Conservation (phyloP, 1,140 invertebrate species). For the Aphaenogaster floridana region DNA sequence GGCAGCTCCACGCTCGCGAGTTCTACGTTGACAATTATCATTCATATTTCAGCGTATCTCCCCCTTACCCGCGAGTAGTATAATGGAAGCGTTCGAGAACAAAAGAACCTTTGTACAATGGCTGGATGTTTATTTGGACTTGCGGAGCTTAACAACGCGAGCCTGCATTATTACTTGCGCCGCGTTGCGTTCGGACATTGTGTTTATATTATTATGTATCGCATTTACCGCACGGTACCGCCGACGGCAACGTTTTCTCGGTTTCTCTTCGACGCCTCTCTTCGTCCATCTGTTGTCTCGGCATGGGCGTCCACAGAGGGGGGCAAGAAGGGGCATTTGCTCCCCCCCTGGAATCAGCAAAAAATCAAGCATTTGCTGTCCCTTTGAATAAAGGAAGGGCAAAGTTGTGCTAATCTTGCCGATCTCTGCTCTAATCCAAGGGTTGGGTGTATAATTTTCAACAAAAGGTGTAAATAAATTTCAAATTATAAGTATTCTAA, state of each 20-base stretch:
- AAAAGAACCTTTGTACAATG: constrained; percentile 51
- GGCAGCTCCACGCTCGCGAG: not conserved
- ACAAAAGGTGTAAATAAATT: too few species aligned
- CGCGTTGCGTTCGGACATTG: constrained; percentile 5
- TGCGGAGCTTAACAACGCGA: constrained; percentile 36
- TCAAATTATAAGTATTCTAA: too few species aligned
- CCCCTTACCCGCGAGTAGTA: not conserved
- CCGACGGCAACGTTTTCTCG: not conserved
- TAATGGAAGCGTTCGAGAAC: constrained; percentile 40
- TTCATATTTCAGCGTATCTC: constrained; percentile 37
- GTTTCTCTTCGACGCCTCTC: not conserved
- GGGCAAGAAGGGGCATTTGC: too few species aligned
- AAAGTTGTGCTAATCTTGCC: too few species aligned
- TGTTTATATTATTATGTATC: constrained; percentile 17
- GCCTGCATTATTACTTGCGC: constrained; percentile 17
- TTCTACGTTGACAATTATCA: constrained; percentile 47
- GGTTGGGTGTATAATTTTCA: too few species aligned
- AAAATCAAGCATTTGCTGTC: too few species aligned
- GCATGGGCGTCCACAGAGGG: too few species aligned
- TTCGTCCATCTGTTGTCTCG: constrained; percentile 4
- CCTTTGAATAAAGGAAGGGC: too few species aligned
- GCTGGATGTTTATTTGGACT: constrained; percentile 50
- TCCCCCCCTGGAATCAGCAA: too few species aligned
- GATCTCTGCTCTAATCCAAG: too few species aligned
- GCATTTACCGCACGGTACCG: not conserved